Conservation (phyloP, 2,113 vertebrate genomes). For the Ramphastos sulfuratus region DNA sequence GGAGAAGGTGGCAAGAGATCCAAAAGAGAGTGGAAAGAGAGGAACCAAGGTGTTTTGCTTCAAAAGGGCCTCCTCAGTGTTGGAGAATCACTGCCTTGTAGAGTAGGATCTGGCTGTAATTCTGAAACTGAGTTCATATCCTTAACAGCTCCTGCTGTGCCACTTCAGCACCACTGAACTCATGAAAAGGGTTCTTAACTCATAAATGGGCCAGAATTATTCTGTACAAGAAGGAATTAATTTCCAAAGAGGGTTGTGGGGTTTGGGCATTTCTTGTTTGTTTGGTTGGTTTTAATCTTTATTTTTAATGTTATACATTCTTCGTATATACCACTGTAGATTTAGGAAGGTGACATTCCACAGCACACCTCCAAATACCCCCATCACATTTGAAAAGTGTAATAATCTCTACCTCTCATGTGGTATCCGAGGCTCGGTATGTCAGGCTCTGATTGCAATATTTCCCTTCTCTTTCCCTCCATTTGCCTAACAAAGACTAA, state of each 20-base stretch:
- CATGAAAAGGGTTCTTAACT: neutral
- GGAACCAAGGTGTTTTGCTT: neutral
- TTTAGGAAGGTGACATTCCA: neutral
- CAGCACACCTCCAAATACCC: neutral
- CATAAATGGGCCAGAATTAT: neutral
- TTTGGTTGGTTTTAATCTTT: neutral
- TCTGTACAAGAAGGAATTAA: neutral
- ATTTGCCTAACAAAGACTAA: neutral
- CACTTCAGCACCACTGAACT: neutral
- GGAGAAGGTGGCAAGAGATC: neutral
- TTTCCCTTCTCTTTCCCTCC: neutral
- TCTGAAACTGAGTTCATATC: neutral
- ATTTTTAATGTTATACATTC: neutral
- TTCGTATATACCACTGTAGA: neutral
- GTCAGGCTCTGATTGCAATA: neutral
- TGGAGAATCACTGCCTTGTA: neutral
- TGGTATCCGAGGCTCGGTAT: neutral
- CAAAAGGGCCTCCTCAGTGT: neutral
- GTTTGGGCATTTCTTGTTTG: too few species aligned
- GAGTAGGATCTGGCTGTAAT: neutral
- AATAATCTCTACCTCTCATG: rapidly evolving
- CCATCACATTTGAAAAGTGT: rapidly evolving
- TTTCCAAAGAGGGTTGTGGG: neutral
- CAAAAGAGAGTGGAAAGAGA: neutral
- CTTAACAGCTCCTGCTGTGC: neutral